Conservation (phyloP, 2,797 vertebrate genomes). For the Siniperca obscura region DNA sequence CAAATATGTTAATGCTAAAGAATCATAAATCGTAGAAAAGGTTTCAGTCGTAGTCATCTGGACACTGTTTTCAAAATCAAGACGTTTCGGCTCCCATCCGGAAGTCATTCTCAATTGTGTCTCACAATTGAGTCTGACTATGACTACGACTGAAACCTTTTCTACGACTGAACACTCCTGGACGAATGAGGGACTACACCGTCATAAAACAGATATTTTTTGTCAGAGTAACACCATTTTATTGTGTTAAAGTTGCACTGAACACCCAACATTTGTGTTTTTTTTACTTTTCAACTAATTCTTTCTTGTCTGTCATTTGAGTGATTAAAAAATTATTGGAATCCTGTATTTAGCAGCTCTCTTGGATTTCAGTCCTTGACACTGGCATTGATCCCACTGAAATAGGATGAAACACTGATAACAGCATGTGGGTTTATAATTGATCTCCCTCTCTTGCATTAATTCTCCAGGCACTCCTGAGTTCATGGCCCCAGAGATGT, state of each 20-base stretch:
- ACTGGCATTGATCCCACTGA: slow-evolving; percentile 24
- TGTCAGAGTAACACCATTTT: not conserved
- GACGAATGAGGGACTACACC: too few relatives aligned
- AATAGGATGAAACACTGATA: slow-evolving; percentile 33
- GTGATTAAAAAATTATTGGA: not conserved
- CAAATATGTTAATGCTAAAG: not conserved
- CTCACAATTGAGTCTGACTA: too few relatives aligned
- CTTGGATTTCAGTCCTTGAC: slow-evolving; percentile 21
- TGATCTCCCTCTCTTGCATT: slow-evolving; percentile 25
- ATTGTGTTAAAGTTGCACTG: not conserved
- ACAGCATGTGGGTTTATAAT: slow-evolving; percentile 1
- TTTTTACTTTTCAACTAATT: not conserved
- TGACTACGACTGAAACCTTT: too few relatives aligned
- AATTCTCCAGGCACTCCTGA: slow-evolving; percentile 92
- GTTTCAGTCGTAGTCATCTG: too few relatives aligned
- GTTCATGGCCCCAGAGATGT: slow-evolving; percentile 99
- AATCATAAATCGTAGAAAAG: not conserved
- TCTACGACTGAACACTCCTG: too few relatives aligned
- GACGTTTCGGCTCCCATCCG: too few relatives aligned
- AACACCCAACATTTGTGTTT: not conserved
- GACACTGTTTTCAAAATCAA: too few relatives aligned
- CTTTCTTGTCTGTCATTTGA: slow-evolving; percentile 4
- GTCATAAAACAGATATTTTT: not conserved
- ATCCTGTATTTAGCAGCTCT: not conserved
- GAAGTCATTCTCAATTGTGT: too few relatives aligned